A percentile compares a stretch with the other conserved stretches of the same genome.
phyloP scores from a whole-genome alignment of 2,113 vertebrate genomes.

The Cichladusa arquata region DNA sequence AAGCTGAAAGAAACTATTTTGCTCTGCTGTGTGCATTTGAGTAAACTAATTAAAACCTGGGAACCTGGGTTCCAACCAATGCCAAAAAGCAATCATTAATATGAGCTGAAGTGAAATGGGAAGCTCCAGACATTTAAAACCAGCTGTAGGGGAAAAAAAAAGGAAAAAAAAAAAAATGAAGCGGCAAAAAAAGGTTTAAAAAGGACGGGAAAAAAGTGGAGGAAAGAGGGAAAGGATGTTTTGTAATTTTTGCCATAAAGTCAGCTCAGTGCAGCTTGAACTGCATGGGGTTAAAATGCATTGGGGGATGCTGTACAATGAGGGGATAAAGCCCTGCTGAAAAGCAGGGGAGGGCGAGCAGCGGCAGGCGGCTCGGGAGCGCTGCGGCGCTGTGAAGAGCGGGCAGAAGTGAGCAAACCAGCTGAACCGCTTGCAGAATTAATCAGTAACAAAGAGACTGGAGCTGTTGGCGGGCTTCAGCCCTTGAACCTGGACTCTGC shows the following conservation, averaged over 20 bases:
- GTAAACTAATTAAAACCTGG: constrained; percentile 61
- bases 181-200: no score
- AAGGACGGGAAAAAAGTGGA: no score
- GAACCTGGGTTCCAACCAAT: neutral
- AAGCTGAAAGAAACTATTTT: constrained; percentile 59
- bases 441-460: constrained; percentile 74
- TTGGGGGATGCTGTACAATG: neutral
- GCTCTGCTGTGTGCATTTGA: neutral
- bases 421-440: constrained; percentile 69
- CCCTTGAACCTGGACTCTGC: constrained; percentile 81
- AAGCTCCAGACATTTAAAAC: constrained; percentile 37
- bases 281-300: constrained; percentile 36
- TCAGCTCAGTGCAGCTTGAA: neutral
- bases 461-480: constrained; percentile 70
- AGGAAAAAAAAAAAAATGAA: neutral
- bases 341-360: neutral
- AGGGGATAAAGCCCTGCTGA: neutral
- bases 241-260: neutral
- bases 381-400: neutral
- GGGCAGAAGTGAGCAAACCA: constrained; percentile 60
- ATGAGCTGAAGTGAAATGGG: constrained; percentile 11
- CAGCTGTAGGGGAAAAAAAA: neutral
- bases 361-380: constrained; percentile 4
- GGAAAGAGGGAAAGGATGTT: neutral
- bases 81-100: constrained; percentile 33